phyloP scores from a whole-genome alignment of 2,888 invertebrate species.

The Ormyrus pomaceus region DNA sequence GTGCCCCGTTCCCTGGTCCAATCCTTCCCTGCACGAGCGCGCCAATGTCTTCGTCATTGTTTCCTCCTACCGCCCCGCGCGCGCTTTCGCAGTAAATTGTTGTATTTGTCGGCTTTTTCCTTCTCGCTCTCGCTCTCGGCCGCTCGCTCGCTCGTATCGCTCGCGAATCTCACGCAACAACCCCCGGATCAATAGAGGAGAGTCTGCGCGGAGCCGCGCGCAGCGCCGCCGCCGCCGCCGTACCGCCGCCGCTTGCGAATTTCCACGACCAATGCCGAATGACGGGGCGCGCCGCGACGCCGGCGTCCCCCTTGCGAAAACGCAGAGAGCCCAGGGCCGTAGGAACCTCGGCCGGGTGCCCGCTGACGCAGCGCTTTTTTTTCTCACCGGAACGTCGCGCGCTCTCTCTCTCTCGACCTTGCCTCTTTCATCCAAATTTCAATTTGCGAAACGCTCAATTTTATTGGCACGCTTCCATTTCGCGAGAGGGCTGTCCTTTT shows the following conservation, averaged over 20 bases:
- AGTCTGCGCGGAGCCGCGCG: constrained; percentile 47
- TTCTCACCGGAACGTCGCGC: no score
- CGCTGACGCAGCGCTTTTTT: not conserved
- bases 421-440: not conserved
- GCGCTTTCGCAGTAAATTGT: constrained; percentile 25
- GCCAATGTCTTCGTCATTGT: constrained; percentile 12
- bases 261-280: constrained; percentile 46
- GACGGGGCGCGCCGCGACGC: constrained; percentile 7
- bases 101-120: constrained; percentile 32
- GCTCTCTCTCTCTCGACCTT: no score
- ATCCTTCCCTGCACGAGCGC: constrained; percentile 1
- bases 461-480: constrained; percentile 9
- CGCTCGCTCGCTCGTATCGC: constrained; percentile 29
- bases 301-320: constrained; percentile 23
- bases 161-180: constrained; percentile 50
- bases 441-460: constrained; percentile 18
- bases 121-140: not conserved
- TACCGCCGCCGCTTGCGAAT: constrained; percentile 39
- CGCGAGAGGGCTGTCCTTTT: not conserved
- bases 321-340: constrained; percentile 16
- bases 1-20: not conserved
- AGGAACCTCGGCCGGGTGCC: not conserved
- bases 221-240: not conserved
- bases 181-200: constrained; percentile 53
- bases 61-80: not conserved